Evolutionary conservation across 2,797 vertebrate genomes (phyloP), one percentile per base, ranked within the genome.

Genomic region (Pachyuromys duprasi): DNA sequence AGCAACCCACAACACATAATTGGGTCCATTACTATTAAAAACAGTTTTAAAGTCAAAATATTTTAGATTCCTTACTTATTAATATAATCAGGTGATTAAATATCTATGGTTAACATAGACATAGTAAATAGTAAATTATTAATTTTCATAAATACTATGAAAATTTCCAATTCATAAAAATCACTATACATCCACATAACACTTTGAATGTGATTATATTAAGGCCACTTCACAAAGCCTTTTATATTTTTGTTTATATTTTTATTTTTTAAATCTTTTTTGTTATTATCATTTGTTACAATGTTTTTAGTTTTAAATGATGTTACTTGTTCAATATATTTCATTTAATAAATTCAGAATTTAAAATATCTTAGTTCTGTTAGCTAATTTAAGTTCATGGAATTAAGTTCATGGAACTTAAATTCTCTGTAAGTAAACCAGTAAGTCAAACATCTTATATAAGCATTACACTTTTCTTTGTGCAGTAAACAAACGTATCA

Each of bases 401-500:
- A n/a, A n/a, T n/a, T n/a, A n/a, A n/a, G 1, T 13, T 83, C 2
- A 81, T 86, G 15, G 2, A 36, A 74, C 3, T 81, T 60, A 86
- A 90, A 79, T 74, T 86, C 8, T 93, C 45, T 78, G 26, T 89
- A 90, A 95, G 57, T 42, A 84, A 63, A 17, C 6, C 49, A 89
- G 36, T 67, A 72, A 89, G 13, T 60, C 0, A 49, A 80, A 57
- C 5, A 0, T 65, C 55, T 80, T 42, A n/a, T 67, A 7, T 49
- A 11, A 36, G 4, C 62, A 91, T 95, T 79, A 11, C 14, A 49
- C 20, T 42, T 12, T n/a, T 45, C 14, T 79, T 36, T 55, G 1
- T 74, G 42, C 70, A 5, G 28, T 20, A 8, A 89, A 26, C 12
- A 57, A 65, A 36, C 15, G 36, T 7, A 55, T 49, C 18, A 62